Evolutionary conservation across 2,888 invertebrate species (phyloP).

Genomic region (Candidula unifasciata): DNA sequence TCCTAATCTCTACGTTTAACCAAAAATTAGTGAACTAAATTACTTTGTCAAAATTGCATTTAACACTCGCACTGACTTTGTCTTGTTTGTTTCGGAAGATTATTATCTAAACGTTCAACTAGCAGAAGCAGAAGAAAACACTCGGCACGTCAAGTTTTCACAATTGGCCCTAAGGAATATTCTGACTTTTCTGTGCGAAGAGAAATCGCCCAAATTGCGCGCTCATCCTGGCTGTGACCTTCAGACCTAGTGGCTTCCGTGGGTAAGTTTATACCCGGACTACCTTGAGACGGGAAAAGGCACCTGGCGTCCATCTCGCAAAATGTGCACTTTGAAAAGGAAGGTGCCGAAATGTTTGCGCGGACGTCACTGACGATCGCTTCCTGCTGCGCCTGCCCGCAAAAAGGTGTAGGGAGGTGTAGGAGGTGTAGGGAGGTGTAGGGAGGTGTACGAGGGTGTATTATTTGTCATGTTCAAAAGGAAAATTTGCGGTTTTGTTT

Average conservation of each 20-base stretch:
- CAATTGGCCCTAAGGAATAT: constrained; percentile 13
- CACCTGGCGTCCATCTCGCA: constrained; percentile 24
- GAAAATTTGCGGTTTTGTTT: background rate
- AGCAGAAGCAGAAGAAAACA: background rate
- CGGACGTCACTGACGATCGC: background rate
- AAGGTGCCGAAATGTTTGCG: constrained; percentile 17
- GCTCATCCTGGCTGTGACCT: background rate
- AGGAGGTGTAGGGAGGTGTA: background rate
- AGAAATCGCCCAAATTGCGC: background rate
- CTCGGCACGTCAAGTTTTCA: background rate
- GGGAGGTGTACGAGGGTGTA: background rate
- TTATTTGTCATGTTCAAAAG: background rate
- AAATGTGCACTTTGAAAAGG: background rate
- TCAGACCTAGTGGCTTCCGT: background rate
- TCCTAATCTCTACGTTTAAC: no score
- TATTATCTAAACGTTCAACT: background rate
- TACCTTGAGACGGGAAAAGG: constrained; percentile 1
- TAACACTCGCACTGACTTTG: no score
- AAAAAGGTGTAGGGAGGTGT: constrained; percentile 2
- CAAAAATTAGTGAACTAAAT: no score
- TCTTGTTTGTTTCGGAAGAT: background rate
- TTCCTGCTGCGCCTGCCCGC: constrained; percentile 12
- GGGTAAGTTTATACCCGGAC: background rate
- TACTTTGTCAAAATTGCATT: no score
- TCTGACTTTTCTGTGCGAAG: background rate